Base-by-base conservation (phyloP, 2,888 invertebrate species). In the Lepidocyrtoides sp. region DNA sequence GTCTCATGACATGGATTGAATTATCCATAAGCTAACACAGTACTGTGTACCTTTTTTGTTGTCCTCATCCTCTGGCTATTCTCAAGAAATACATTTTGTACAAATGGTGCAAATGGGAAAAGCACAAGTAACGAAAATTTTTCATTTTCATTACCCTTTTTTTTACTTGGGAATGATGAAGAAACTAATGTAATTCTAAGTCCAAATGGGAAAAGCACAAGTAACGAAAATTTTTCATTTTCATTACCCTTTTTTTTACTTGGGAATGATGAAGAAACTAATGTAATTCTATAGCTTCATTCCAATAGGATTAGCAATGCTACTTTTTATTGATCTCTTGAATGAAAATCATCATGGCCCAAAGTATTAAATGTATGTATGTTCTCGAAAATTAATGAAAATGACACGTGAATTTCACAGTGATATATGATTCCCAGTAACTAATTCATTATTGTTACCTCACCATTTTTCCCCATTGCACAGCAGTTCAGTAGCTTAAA, bases 1-100 rank as follows among this genome's bases (percentile, higher is more conserved):
- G 77, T 79, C 26, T 90, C 90, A 90, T 90, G 84, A 84, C 79
- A 82, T 66, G 90, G 85, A 84, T 89, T 89, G 89, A 84, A 75
- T 89, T 84, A 84, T 84, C 90, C 79, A 89, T 79, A 79, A 79
- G 32, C 20, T 57, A 57, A 89, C 69, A 77, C 63, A 20, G 14
- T 57, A 57, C 48, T 23, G 72, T 44, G 44, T 72, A 51, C 48
- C 32, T 77, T 77, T 69, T 66, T 66, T n/a, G 32, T 69, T 32
- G 17, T 36, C 36, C 29, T 36, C 48, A 3, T 48, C 48, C 10
- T 48, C 10, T 48, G 48, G 48, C 48, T 48, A 48, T 36, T 36
- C 36, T 66, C 51, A 54, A 54, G 48, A 75, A 75, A 75, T 26
- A 26, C n/a, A n/a, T 63, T 32, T 8, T 3, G 14, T 79, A 36